These are phyloP conservation scores for Pimpla rufipes DNA, from an alignment of 2,888 invertebrate species.

Conservation along the genomic window DNA sequence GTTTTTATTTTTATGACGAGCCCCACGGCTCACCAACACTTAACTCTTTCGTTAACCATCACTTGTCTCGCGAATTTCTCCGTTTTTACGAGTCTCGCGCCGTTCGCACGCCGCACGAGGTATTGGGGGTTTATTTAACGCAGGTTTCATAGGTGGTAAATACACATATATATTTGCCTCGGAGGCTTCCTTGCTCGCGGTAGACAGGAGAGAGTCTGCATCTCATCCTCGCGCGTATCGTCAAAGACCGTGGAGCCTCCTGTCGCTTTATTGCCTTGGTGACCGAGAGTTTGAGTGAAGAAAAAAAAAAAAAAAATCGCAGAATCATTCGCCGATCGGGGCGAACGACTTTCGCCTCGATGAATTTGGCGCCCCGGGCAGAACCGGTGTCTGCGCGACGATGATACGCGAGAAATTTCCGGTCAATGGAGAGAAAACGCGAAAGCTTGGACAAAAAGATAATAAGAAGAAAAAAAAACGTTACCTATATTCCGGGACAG, in stretches of 20 bases:
- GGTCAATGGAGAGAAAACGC: constrained; percentile 24
- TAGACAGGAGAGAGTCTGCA: background rate
- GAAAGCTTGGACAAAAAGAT: background rate
- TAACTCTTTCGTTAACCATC: constrained; percentile 12
- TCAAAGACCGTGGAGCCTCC: background rate
- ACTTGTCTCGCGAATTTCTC: constrained; percentile 37
- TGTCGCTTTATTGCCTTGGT: background rate
- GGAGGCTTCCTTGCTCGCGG: background rate
- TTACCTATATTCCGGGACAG: constrained; percentile 6
- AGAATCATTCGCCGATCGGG: constrained; percentile 1
- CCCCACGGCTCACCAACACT: background rate
- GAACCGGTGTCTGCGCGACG: background rate
- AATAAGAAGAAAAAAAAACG: background rate
- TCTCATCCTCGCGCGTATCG: background rate
- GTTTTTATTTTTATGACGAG: constrained; percentile 50
- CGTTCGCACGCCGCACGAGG: background rate
- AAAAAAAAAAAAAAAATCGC: constrained; percentile 21
- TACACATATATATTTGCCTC: background rate
- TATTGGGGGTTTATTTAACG: constrained; percentile 24
- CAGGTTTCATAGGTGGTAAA: background rate
- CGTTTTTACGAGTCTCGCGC: constrained; percentile 34
- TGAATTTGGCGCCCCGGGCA: constrained; percentile 27
- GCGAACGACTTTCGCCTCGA: constrained; percentile 44
- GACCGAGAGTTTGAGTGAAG: constrained; percentile 7
- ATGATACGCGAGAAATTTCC: constrained; percentile 47